Percentiles rank a stretch among this genome's conserved stretches.
These are phyloP conservation scores for Cordilura impudica DNA, from an alignment of 2,888 invertebrate genomes.

Conservation along the genomic window DNA sequence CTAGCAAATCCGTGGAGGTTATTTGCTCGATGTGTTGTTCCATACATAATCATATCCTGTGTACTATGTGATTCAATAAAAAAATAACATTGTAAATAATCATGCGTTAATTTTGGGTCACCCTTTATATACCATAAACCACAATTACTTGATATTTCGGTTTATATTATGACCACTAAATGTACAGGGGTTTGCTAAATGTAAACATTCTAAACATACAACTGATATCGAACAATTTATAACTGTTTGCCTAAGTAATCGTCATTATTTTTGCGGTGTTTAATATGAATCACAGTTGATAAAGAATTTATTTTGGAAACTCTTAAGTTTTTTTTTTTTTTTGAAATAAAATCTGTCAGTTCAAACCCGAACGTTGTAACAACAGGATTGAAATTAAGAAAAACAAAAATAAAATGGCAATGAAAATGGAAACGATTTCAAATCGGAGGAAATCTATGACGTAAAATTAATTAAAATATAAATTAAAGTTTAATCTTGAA, in stretches of 20 bases:
- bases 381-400: conserved; percentile 14
- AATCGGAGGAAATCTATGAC: conserved; percentile 45
- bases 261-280: conserved; percentile 52
- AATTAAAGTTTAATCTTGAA: background rate
- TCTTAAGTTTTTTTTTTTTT: conserved; percentile 30
- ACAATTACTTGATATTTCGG: too few relatives aligned
- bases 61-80: too few relatives aligned
- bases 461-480: conserved; percentile 9
- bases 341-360: conserved; percentile 35
- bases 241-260: conserved; percentile 53
- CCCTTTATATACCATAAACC: too few relatives aligned
- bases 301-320: conserved; percentile 32
- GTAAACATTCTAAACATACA: conserved; percentile 27
- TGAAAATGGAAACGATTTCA: conserved; percentile 36
- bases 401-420: background rate
- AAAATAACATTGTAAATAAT: too few relatives aligned
- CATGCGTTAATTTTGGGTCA: too few relatives aligned
- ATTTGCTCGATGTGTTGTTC: too few relatives aligned
- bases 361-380: conserved; percentile 17
- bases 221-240: conserved; percentile 51
- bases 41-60: too few relatives aligned
- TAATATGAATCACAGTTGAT: conserved; percentile 56
- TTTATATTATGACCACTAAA: conserved; percentile 11
- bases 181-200: conserved; percentile 14
- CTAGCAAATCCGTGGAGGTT: too few relatives aligned